phyloP scores from a whole-genome alignment of 1,140 invertebrate species.

The Pomacea maculata region DNA sequence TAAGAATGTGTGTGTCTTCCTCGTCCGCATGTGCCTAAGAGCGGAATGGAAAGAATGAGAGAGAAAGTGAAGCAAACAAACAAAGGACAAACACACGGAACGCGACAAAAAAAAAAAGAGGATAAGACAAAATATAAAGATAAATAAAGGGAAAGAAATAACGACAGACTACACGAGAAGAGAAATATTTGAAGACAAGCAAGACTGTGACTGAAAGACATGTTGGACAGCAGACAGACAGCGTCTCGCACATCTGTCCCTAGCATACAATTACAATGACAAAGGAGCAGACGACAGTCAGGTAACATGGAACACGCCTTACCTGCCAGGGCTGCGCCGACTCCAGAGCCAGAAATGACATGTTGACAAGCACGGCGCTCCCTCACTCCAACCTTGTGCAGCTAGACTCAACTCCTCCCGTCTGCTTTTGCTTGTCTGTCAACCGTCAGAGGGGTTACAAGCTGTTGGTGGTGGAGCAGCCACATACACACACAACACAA shows the following conservation, averaged over 20 bases:
- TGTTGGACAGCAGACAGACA: background rate
- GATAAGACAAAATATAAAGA: too few relatives aligned
- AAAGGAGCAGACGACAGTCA: background rate
- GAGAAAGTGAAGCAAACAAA: too few relatives aligned
- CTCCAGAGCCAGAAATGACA: conserved; percentile 41
- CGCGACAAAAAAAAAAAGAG: too few relatives aligned
- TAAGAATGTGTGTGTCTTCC: background rate
- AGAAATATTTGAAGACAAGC: background rate
- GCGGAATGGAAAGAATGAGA: too few relatives aligned
- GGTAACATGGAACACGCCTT: conserved; percentile 9
- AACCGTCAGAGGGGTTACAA: too few relatives aligned
- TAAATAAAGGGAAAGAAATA: too few relatives aligned
- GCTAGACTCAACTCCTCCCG: background rate
- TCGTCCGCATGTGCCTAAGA: background rate
- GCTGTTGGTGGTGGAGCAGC: too few relatives aligned
- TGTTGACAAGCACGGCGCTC: conserved; percentile 4
- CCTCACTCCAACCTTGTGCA: conserved; percentile 9
- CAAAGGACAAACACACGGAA: too few relatives aligned
- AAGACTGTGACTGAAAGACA: background rate
- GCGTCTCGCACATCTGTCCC: background rate
- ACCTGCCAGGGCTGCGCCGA: conserved; percentile 43
- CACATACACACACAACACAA: too few relatives aligned
- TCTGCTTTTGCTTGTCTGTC: background rate
- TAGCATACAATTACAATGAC: background rate
- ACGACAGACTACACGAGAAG: background rate